Percentiles rank a stretch among this genome's conserved stretches.
These are phyloP conservation scores for Vannuccia rotundouncinata DNA, from an alignment of 2,888 invertebrate genomes.

Conservation along the genomic window DNA sequence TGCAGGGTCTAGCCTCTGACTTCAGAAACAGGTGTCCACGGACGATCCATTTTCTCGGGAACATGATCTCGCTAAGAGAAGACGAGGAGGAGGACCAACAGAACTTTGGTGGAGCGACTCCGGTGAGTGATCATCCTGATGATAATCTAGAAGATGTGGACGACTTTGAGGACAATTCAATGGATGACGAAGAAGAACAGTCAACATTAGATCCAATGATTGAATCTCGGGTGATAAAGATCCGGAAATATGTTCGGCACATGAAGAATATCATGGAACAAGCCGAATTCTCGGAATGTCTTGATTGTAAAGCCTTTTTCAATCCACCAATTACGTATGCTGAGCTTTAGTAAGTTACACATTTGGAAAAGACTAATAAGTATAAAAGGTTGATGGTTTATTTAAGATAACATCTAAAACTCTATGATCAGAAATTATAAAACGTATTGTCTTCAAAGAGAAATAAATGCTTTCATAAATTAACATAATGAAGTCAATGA, in stretches of 20 bases:
- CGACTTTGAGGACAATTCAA: background rate
- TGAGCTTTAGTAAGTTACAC: slow-evolving; percentile 36
- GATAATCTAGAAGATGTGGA: background rate
- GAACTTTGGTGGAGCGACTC: background rate
- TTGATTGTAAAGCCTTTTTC: slow-evolving; percentile 33
- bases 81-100: background rate
- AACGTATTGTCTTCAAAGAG: no score
- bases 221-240: background rate
- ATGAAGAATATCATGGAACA: slow-evolving; percentile 37
- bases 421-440: no score
- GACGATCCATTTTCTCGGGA: slow-evolving; percentile 39
- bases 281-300: slow-evolving; percentile 35
- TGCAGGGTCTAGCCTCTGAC: slow-evolving; percentile 44
- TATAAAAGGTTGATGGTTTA: no score
- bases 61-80: background rate
- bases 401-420: no score
- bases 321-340: slow-evolving; percentile 34
- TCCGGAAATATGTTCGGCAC: slow-evolving; percentile 20
- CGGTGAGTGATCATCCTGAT: background rate
- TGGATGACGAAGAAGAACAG: background rate
- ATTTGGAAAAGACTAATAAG: no score
- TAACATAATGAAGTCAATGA: no score
- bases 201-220: background rate
- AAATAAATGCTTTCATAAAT: no score
- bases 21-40: slow-evolving; percentile 45